phyloP scores from a whole-genome alignment of 2,113 vertebrate species.

The Silurus glanis region DNA sequence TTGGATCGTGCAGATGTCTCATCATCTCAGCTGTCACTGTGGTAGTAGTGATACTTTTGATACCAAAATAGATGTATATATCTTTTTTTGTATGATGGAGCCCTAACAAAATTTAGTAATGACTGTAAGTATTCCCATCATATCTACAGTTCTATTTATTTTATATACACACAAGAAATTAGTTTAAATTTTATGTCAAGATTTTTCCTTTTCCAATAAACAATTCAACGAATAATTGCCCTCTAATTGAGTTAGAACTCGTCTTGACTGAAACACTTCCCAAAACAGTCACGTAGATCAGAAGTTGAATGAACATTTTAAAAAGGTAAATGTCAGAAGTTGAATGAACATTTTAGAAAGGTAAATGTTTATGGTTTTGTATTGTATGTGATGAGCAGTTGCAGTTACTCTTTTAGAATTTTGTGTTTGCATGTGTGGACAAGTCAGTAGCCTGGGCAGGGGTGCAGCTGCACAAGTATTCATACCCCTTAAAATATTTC shows the following conservation, averaged over 20 bases:
- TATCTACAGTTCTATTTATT: neutral
- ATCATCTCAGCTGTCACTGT: constrained; percentile 13
- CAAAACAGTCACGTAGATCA: neutral
- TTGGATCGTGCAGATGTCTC: constrained; percentile 9
- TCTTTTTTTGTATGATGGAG: neutral
- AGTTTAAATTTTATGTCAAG: neutral
- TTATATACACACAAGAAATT: neutral
- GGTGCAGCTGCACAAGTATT: neutral
- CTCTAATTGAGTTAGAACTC: neutral
- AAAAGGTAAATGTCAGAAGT: neutral
- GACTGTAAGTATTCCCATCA: neutral
- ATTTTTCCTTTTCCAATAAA: neutral
- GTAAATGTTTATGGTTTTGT: neutral
- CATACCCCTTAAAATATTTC: no score
- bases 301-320: neutral
- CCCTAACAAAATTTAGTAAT: neutral
- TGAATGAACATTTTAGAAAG: neutral
- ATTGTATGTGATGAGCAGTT: neutral
- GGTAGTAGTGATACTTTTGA: neutral
- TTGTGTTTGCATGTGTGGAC: neutral
- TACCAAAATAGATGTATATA: neutral
- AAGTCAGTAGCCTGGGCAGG: neutral
- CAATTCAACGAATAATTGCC: neutral
- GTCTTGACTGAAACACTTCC: neutral
- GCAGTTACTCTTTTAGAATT: neutral